phyloP scores from a whole-genome alignment of 2,888 invertebrate genomes.

The Seira musarum region DNA sequence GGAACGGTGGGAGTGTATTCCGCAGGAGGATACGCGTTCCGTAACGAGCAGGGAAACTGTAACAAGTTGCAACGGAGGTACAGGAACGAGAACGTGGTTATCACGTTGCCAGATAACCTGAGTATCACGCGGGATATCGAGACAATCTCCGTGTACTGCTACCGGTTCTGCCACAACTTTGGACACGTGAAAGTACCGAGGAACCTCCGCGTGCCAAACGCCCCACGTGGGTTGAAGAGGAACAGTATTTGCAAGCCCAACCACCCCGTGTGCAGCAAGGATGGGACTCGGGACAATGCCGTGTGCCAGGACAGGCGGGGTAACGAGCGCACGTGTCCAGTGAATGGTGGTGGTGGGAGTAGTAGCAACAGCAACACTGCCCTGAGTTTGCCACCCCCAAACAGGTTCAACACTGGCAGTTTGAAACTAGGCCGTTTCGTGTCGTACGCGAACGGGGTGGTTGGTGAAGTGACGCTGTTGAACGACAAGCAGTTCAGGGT shows the following conservation, averaged over 20 bases:
- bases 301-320: constrained; percentile 11
- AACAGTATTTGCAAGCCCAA: not conserved
- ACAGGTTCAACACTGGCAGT: not conserved
- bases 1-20: constrained; percentile 42
- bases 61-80: constrained; percentile 30
- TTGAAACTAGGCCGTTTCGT: constrained; percentile 19
- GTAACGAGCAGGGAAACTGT: constrained; percentile 36
- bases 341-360: too few relatives aligned
- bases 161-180: constrained; percentile 90
- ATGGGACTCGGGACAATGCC: constrained; percentile 29
- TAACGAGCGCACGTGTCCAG: constrained; percentile 18
- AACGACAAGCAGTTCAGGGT: constrained; percentile 40
- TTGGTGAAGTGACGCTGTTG: constrained; percentile 26
- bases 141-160: constrained; percentile 93
- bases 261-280: constrained; percentile 16
- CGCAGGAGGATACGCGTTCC: constrained; percentile 43
- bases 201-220: constrained; percentile 91
- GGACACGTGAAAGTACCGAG: constrained; percentile 90
- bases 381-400: not conserved
- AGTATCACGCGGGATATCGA: constrained; percentile 80
- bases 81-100: constrained; percentile 19
- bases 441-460: constrained; percentile 32
- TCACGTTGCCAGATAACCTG: constrained; percentile 33
- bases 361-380: not conserved
- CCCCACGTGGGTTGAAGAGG: constrained; percentile 76